Evolutionary conservation across 2,888 invertebrate genomes (phyloP), one percentile per base, ranked within the genome.

Genomic region (Stegana nigrithorax): DNA sequence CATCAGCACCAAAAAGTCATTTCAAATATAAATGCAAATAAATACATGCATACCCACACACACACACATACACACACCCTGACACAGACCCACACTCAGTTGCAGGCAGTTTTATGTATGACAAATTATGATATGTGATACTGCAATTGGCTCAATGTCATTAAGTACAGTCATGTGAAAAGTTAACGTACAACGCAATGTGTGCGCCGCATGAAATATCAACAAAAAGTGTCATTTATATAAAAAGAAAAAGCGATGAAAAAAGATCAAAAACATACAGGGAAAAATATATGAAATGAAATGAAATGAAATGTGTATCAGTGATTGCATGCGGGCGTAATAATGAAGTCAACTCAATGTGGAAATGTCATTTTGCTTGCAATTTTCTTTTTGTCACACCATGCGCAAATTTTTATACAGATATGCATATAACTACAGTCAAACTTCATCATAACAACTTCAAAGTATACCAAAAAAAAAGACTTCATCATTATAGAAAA

Each of bases 131-230:
- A 32, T 32, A 29, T 32, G 32, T 36, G 12, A 55, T n/a, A n/a
- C 19, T 19, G 19, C 2, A 23, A 51, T 7, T 55, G n/a, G 21
- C 21, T 19, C 36, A 55, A 55, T 55, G 32, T 12, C 32, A 55
- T 36, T 55, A 55, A 55, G 53, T 55, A 55, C 36, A 55, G 36
- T 55, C 23, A 21, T 55, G 32, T 55, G 36, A 12, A 36, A 55
- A 55, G 53, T 36, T 23, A n/a, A n/a, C n/a, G n/a, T n/a, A n/a
- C n/a, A n/a, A n/a, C n/a, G n/a, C n/a, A n/a, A n/a, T n/a, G n/a
- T n/a, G 17, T 21, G 17, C 8, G 32, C 21, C 23, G 39, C 39
- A n/a, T 39, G 39, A n/a, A 5, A 39, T 39, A 14, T 39, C 7
- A 4, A n/a, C n/a, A n/a, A n/a, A n/a, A 39, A 39, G 39, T 39